Evolutionary conservation across 64 coral and sea anemone genomes (phyloP), one percentile per base, ranked within the genome.

Genomic region (Actinia tenebrosa): DNA sequence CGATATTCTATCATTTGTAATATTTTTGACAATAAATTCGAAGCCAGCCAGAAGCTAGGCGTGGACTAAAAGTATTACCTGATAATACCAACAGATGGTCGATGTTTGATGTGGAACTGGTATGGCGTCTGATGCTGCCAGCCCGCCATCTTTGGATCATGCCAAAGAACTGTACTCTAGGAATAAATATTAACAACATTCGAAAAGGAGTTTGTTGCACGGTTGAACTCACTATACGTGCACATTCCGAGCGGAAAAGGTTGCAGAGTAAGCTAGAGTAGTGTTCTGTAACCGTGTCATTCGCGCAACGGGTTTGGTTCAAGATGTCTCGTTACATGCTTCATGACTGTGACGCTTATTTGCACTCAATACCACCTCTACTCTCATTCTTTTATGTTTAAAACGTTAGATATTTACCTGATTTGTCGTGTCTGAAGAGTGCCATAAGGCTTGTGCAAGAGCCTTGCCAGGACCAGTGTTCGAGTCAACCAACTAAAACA

Each of bases 11-110:
- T 50, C 47, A 50, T 50, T 8, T 50, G 47, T 8, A 50, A 4
- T 50, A 50, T 1, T 50, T 5, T 50, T 50, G 47, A 50, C 47
- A 50, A 50, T 50, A 58, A 11, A 58, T 11, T 58, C 8, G 56
- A 9, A 66, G 63, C n/a, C 15, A 66, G 63, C n/a, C 15, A 23
- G 19, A 66, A n/a, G 6, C 3, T n/a, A n/a, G n/a, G 63, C 1
- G 56, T 22, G 69, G 6, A 27, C 15, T 75, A 37, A 2, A 14
- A 30, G n/a, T n/a, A 14, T 26, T 75, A 75, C 92, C 92, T 89
- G 71, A 94, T 94, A 43, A 89, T 84, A 56, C 92, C 92, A 78
- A 94, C 86, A 27, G 92, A 94, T 2, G 92, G 92, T 42, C 92
- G 89, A 69, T 94, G 88, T 45, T 86, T 86, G 10, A 94, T 42